phyloP scores from a whole-genome alignment of 2,888 invertebrate genomes.

The Alcis repandata region DNA sequence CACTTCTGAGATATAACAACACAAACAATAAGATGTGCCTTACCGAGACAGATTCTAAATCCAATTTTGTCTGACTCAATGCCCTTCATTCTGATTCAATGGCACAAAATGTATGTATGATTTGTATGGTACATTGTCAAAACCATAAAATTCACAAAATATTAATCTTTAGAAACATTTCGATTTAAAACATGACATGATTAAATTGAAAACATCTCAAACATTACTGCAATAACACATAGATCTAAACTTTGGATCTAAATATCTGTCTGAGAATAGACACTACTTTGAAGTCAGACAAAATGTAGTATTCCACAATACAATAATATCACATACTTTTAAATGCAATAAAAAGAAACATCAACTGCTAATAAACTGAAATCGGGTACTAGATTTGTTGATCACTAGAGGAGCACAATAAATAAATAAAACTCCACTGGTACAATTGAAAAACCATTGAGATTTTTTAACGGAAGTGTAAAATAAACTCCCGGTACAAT shows the following conservation, averaged over 20 bases:
- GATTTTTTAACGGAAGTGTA: conserved; percentile 85
- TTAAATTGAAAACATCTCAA: conserved; percentile 67
- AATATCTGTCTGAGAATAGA: conserved; percentile 68
- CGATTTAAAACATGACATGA: conserved; percentile 59
- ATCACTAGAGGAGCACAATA: conserved; percentile 74
- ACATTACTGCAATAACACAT: conserved; percentile 63
- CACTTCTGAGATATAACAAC: conserved; percentile 71
- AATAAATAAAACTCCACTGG: conserved; percentile 84
- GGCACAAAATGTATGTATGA: conserved; percentile 74
- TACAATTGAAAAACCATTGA: conserved; percentile 86
- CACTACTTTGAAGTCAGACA: conserved; percentile 85
- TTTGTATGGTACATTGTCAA: conserved; percentile 53
- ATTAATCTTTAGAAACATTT: conserved; percentile 53
- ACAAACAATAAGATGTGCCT: conserved; percentile 72
- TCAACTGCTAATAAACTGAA: conserved; percentile 66
- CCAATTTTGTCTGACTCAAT: conserved; percentile 84
- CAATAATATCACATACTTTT: conserved; percentile 86
- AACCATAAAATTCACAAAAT: conserved; percentile 50
- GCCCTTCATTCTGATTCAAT: conserved; percentile 68
- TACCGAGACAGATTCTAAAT: conserved; percentile 71
- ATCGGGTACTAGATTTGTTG: conserved; percentile 58
- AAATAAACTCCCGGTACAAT: conserved; percentile 83
- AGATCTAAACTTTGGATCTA: conserved; percentile 55
- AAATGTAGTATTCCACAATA: conserved; percentile 80
- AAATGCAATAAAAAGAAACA: conserved; percentile 82